These are phyloP conservation scores for Strix uralensis DNA, from an alignment of 2,113 vertebrate genomes.

Conservation along the genomic window DNA sequence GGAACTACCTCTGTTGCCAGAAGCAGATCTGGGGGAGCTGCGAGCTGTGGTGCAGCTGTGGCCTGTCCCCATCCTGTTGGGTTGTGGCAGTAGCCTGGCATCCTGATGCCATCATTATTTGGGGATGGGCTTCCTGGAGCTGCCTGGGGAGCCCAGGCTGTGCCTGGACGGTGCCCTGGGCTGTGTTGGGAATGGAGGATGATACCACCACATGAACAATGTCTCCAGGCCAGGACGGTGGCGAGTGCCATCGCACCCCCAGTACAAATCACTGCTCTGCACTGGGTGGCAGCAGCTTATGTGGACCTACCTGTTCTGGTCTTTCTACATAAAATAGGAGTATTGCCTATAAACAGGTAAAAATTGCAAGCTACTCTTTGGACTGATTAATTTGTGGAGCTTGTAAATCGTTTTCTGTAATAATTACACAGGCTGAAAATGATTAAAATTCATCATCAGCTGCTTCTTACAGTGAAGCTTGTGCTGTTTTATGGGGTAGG, in stretches of 20 bases:
- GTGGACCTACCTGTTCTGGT: no score
- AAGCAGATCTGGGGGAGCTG: not conserved
- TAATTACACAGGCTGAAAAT: not conserved
- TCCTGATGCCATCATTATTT: accelerated
- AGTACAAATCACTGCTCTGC: not conserved
- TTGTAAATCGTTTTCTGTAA: not conserved
- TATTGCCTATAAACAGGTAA: not conserved
- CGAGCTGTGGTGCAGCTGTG: not conserved
- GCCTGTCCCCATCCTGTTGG: no score
- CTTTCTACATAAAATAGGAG: not conserved
- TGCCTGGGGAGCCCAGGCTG: not conserved
- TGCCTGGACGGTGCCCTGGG: not conserved
- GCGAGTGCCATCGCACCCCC: accelerated
- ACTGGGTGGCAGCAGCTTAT: accelerated
- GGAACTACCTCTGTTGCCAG: not conserved
- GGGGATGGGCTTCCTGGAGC: accelerated
- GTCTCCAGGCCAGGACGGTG: accelerated
- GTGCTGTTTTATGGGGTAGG: not conserved
- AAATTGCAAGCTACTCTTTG: not conserved
- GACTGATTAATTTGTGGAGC: not conserved
- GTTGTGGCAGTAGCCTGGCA: not conserved
- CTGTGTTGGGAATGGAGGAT: not conserved
- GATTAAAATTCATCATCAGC: not conserved
- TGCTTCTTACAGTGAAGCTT: not conserved
- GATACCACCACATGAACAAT: accelerated